These are phyloP conservation scores for Prenolepis imparis DNA, from an alignment of 2,888 invertebrate species.

Conservation along the genomic window DNA sequence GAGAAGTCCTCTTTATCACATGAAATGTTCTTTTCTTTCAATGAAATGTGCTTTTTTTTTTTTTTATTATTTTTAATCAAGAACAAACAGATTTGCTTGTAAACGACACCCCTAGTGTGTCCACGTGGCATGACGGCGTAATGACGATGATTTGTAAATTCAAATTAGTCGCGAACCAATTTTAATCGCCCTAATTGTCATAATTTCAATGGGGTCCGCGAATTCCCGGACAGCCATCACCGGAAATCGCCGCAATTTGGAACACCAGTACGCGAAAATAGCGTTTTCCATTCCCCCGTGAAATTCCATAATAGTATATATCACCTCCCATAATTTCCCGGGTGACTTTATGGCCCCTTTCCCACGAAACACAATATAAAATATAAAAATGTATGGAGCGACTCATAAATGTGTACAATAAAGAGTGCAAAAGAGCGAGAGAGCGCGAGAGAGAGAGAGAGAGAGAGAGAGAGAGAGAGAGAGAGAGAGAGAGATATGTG, in stretches of 20 bases:
- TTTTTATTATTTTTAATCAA: not conserved
- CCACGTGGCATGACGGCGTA: not conserved
- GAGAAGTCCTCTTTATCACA: not conserved
- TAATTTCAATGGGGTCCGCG: conserved; percentile 45
- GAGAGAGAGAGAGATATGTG: not conserved
- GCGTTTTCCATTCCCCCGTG: conserved; percentile 20
- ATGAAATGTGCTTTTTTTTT: too few species aligned
- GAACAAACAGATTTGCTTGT: not conserved
- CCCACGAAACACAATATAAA: conserved; percentile 34
- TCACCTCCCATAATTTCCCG: conserved; percentile 40
- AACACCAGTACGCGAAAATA: conserved; percentile 7
- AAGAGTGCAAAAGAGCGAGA: not conserved
- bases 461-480: not conserved
- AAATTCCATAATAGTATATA: conserved; percentile 49
- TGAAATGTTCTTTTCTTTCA: not conserved
- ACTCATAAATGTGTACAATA: conserved; percentile 27
- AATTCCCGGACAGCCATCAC: conserved; percentile 6
- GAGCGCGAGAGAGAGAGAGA: not conserved
- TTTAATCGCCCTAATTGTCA: conserved; percentile 64
- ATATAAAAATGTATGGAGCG: conserved; percentile 27
- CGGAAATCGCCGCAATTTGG: conserved; percentile 45
- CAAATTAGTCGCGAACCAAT: conserved; percentile 54
- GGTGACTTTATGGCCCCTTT: conserved; percentile 43
- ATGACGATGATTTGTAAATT: conserved; percentile 28
- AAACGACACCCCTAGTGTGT: not conserved